Evolutionary conservation across 2,113 vertebrate species (phyloP), one percentile per base, ranked within the genome.

Genomic region (Tursiops truncatus): DNA sequence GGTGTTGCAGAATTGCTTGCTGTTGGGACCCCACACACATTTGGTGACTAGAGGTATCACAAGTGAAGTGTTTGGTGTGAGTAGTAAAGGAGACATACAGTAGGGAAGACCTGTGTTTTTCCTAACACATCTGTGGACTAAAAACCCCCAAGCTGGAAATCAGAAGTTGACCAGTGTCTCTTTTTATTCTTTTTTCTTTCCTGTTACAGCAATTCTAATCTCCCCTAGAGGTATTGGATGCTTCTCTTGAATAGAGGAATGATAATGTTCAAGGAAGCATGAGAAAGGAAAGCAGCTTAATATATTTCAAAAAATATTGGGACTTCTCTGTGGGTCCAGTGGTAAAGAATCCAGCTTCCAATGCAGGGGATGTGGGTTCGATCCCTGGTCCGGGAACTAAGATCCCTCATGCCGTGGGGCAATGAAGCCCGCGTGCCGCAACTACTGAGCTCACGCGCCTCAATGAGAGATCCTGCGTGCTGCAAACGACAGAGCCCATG

Each of bases 211-310:
- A 25, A 41, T 68, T 13, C 56, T 81, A 63, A 44, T 12, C 36
- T 26, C 25, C 8, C 20, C 73, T 3, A 0, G 44, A 21, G n/a
- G 38, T 25, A 6, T 5, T 17, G 18, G 38, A 6, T 12, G 47
- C 44, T 60, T 82, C 82, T 47, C 2, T 15, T 26, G 44, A 58
- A 73, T 31, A 70, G 62, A 21, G 23, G 56, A 44, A 80, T 41
- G n/a, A 33, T 11, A 31, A 67, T 33, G 13, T 71, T 89, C 10
- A 20, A 53, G 31, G 86, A 90, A 36, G 31, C 23, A 62, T 4
- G n/a, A 62, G 53, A 62, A 86, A 53, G 38, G 25, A 81, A 53
- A 77, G 13, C 9, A 41, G 38, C 41, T 82, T 38, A 11, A 41
- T 9, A n/a, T 31, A 14, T 62, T 63, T 82, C 44, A 53, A 8